Evolutionary conservation across 1,140 invertebrate species (phyloP).

Genomic region (Procambarus virginalis): DNA sequence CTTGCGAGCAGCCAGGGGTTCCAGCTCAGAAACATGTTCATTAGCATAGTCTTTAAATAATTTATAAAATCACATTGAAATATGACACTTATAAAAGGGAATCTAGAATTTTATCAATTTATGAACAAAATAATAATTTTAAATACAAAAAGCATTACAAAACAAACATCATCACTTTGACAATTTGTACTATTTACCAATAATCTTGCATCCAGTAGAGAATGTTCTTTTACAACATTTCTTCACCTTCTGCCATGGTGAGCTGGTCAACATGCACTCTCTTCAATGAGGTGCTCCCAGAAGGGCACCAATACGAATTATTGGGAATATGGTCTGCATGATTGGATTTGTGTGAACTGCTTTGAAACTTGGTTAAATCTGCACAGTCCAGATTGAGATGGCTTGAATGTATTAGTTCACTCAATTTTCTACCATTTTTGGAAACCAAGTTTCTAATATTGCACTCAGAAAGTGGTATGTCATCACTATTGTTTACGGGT

Average conservation of each 20-base stretch:
- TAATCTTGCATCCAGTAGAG: neutral
- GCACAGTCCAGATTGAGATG: neutral
- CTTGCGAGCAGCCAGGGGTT: too few species aligned
- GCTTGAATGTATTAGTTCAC: neutral
- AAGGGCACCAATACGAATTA: neutral
- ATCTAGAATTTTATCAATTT: neutral
- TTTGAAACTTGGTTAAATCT: neutral
- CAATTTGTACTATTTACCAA: neutral
- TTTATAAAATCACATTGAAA: too few species aligned
- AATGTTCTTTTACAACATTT: neutral
- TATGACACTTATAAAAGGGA: too few species aligned
- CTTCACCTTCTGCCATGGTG: neutral
- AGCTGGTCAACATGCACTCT: neutral
- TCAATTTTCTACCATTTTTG: slow-evolving; percentile 1
- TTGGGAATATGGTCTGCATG: neutral
- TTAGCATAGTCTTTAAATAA: neutral
- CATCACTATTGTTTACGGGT: neutral
- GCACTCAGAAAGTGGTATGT: neutral
- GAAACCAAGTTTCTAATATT: neutral
- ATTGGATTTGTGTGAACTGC: neutral
- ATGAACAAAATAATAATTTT: neutral
- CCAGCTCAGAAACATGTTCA: neutral
- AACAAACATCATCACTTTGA: neutral
- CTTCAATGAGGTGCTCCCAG: neutral
- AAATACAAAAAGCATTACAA: neutral